Evolutionary conservation across 2,888 invertebrate genomes (phyloP).

Genomic region (Parnassius smintheus): DNA sequence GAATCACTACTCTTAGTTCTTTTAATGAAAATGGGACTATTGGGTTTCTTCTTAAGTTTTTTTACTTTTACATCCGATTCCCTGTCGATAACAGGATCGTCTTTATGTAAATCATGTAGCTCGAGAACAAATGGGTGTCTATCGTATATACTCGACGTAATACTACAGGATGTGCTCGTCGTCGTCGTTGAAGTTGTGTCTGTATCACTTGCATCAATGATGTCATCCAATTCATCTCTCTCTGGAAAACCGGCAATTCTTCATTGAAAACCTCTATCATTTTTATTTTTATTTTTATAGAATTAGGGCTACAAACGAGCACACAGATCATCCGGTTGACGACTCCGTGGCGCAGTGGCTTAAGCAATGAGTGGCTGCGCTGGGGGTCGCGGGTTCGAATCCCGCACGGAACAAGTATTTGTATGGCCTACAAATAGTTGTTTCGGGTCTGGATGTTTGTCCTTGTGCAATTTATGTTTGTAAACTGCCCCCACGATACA

Average conservation of each 20-base stretch:
- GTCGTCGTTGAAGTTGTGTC: conserved; percentile 42
- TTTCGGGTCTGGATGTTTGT: no score
- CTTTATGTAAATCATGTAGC: conserved; percentile 51
- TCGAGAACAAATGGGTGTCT: conserved; percentile 45
- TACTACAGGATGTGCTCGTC: conserved; percentile 32
- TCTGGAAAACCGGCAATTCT: conserved; percentile 7
- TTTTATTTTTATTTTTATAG: no score
- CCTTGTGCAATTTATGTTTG: no score
- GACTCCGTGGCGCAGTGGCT: no score
- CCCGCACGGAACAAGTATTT: no score
- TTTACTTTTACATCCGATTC: conserved; percentile 31
- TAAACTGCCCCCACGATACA: no score
- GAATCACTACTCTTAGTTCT: conserved; percentile 35
- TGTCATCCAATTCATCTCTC: conserved; percentile 25
- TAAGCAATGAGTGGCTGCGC: no score
- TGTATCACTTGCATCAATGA: conserved; percentile 33
- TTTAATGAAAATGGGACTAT: conserved; percentile 26
- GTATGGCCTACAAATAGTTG: no score
- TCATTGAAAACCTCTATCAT: no score
- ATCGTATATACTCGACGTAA: conserved; percentile 36
- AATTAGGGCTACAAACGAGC: no score
- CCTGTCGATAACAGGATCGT: conserved; percentile 35
- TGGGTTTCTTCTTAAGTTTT: conserved; percentile 48
- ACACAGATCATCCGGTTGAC: no score
- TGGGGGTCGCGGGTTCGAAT: no score